These are phyloP conservation scores for Centropyge bicolor DNA, from an alignment of 2,797 vertebrate genomes.

Conservation along the genomic window DNA sequence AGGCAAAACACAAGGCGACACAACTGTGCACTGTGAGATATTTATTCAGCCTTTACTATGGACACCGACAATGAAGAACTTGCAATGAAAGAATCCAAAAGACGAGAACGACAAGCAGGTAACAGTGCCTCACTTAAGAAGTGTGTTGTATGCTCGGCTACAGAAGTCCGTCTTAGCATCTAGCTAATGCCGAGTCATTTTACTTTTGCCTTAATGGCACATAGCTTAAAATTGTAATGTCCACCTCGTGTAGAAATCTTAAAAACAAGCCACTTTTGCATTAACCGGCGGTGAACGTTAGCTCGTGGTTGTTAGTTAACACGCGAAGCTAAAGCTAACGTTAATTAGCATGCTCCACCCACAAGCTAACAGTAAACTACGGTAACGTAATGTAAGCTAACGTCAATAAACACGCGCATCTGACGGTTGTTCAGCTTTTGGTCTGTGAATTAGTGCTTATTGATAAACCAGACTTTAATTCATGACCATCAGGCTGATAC, in stretches of 20 bases:
- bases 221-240: no score
- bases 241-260: not conserved
- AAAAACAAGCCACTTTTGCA: not conserved
- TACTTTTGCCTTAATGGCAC: not conserved
- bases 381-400: not conserved
- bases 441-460: no score
- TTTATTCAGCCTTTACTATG: constrained; percentile 22
- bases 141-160: not conserved
- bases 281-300: no score
- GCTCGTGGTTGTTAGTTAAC: not conserved
- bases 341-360: not conserved
- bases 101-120: constrained; percentile 72
- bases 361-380: not conserved
- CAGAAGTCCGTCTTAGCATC: no score
- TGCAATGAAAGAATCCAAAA: constrained; percentile 52
- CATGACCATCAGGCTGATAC: no score
- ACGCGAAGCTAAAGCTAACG: not conserved
- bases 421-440: not conserved
- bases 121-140: not conserved
- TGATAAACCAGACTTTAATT: not conserved
- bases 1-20: not conserved
- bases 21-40: accelerated
- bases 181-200: not conserved
- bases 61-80: constrained; percentile 37
- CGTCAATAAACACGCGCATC: not conserved